phyloP scores from a whole-genome alignment of 1,140 invertebrate species.

The Drosophila persimilis region DNA sequence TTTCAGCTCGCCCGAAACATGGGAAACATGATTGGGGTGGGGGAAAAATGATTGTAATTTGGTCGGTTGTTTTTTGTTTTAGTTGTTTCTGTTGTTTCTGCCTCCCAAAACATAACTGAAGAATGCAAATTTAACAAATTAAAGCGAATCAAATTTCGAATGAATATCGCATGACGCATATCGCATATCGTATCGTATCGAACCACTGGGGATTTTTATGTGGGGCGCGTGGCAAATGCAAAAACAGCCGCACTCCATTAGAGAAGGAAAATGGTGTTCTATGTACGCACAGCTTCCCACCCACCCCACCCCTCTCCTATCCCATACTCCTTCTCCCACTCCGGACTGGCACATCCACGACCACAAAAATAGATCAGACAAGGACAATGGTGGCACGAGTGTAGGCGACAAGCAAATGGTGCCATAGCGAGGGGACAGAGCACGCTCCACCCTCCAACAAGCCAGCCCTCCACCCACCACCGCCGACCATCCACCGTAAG shows the following conservation, averaged over 20 bases:
- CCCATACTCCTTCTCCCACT: slow-evolving; percentile 2
- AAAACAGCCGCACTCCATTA: slow-evolving; percentile 68
- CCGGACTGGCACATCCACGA: neutral
- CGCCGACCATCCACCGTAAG: no score
- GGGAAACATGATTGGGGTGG: slow-evolving; percentile 24
- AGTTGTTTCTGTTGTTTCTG: neutral
- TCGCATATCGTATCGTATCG: neutral
- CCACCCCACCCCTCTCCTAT: slow-evolving; percentile 22
- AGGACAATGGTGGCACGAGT: slow-evolving; percentile 41
- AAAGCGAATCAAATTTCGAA: slow-evolving; percentile 22
- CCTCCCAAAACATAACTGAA: neutral
- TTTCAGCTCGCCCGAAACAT: slow-evolving; percentile 34
- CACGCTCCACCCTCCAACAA: no score
- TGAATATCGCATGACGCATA: neutral
- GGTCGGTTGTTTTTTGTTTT: neutral
- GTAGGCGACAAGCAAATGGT: slow-evolving; percentile 37
- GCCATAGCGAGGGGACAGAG: neutral
- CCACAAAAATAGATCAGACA: slow-evolving; percentile 42
- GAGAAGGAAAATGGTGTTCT: slow-evolving; percentile 58
- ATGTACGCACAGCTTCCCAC: slow-evolving; percentile 47
- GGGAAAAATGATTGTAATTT: neutral
- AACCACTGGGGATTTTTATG: slow-evolving; percentile 4
- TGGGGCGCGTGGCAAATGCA: slow-evolving; percentile 12
- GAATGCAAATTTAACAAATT: slow-evolving; percentile 24
- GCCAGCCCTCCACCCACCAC: no score